phyloP scores from a whole-genome alignment of 2,888 invertebrate genomes.

The Punctoribates punctum region DNA sequence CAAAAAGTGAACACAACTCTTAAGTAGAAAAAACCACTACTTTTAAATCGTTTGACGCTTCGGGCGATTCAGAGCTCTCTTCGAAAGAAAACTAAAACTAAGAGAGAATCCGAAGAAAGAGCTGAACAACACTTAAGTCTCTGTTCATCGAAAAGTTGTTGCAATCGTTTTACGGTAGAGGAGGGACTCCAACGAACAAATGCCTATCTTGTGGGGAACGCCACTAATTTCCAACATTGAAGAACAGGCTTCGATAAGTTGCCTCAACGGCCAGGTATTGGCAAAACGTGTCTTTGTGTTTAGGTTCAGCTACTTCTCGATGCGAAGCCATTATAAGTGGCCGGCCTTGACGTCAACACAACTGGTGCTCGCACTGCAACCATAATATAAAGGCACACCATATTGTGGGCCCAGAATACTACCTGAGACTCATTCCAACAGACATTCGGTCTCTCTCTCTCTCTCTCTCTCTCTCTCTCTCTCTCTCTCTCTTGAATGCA shows the following conservation, averaged over 20 bases:
- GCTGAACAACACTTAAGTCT: background rate
- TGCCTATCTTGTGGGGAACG: background rate
- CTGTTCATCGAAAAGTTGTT: background rate
- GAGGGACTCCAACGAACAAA: constrained; percentile 1
- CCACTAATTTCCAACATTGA: too few relatives aligned
- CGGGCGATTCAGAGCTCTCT: constrained; percentile 6
- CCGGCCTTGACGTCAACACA: constrained; percentile 26
- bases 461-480: background rate
- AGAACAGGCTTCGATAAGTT: too few relatives aligned
- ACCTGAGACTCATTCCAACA: too few relatives aligned
- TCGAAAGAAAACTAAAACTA: background rate
- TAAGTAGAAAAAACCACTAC: background rate
- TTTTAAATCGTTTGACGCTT: constrained; percentile 20
- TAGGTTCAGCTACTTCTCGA: constrained; percentile 10
- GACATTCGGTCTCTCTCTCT: background rate
- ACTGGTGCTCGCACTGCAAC: too few relatives aligned
- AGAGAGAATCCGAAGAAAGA: constrained; percentile 10
- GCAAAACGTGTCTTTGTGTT: constrained; percentile 5
- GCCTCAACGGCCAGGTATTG: background rate
- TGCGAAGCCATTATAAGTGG: constrained; percentile 1
- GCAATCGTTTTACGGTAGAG: background rate
- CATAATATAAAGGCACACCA: too few relatives aligned
- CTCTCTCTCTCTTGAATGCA: background rate
- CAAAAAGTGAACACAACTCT: background rate
- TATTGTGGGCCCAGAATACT: too few relatives aligned